Evolutionary conservation across 2,888 invertebrate species (phyloP).

Genomic region (Ectemnius lituratus): DNA sequence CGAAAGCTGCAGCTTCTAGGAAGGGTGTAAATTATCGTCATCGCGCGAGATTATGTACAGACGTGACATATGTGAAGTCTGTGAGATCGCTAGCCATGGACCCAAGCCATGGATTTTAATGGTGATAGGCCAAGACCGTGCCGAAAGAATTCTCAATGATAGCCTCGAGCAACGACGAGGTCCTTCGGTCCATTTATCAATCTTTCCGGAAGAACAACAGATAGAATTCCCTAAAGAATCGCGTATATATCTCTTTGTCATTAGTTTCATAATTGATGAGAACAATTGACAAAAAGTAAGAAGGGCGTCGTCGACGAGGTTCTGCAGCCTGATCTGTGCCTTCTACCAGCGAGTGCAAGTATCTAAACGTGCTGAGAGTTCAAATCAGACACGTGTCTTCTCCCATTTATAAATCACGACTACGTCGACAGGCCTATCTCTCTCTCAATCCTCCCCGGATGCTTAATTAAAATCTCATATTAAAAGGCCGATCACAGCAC

Average conservation of each 20-base stretch:
- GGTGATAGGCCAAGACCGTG: constrained; percentile 68
- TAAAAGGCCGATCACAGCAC: not conserved
- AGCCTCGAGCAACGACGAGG: constrained; percentile 56
- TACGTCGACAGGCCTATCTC: constrained; percentile 50
- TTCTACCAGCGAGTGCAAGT: constrained; percentile 72
- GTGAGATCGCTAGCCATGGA: constrained; percentile 74
- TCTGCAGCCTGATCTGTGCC: constrained; percentile 63
- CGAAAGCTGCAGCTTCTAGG: constrained; percentile 70
- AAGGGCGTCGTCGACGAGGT: constrained; percentile 63
- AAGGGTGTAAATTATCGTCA: constrained; percentile 55
- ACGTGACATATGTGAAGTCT: constrained; percentile 59
- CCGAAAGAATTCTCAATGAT: constrained; percentile 58
- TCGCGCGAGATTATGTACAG: constrained; percentile 48
- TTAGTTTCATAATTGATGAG: too few relatives aligned
- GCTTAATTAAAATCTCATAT: not conserved
- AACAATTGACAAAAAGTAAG: not conserved
- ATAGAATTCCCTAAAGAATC: too few relatives aligned
- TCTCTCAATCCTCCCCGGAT: constrained; percentile 24
- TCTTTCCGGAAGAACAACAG: not conserved
- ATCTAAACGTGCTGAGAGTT: constrained; percentile 52
- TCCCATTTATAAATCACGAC: constrained; percentile 30
- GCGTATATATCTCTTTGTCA: too few relatives aligned
- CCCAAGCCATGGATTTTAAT: constrained; percentile 77
- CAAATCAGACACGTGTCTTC: constrained; percentile 34
- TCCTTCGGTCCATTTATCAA: constrained; percentile 46